phyloP scores from a whole-genome alignment of 2,888 invertebrate species.

The Auanema sp. region DNA sequence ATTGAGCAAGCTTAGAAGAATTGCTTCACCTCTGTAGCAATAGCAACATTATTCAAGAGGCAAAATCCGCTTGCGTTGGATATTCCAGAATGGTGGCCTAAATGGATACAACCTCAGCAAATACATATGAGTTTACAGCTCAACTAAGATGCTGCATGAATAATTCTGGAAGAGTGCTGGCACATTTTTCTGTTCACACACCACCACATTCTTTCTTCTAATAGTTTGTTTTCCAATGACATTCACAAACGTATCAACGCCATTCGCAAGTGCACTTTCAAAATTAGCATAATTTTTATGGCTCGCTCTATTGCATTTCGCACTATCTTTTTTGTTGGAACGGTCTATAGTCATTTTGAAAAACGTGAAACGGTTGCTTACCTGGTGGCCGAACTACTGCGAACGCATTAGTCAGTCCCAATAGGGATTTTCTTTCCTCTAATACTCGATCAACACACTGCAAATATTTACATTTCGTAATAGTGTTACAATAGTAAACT shows the following conservation, averaged over 20 bases:
- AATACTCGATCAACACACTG: slow-evolving; percentile 21
- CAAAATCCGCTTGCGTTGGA: slow-evolving; percentile 81
- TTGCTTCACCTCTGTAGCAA: slow-evolving; percentile 75
- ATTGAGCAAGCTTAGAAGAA: background rate
- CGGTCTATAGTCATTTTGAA: too few relatives aligned
- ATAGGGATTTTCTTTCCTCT: background rate
- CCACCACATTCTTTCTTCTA: too few relatives aligned
- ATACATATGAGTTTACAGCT: background rate
- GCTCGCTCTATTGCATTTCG: too few relatives aligned
- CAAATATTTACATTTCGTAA: slow-evolving; percentile 6
- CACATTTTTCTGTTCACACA: too few relatives aligned
- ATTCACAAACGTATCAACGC: too few relatives aligned
- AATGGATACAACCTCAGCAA: background rate
- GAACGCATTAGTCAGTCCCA: slow-evolving; percentile 34
- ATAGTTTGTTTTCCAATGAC: too few relatives aligned
- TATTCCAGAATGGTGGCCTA: slow-evolving; percentile 81
- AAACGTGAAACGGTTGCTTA: slow-evolving; percentile 1
- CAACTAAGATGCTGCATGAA: background rate
- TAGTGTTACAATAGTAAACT: too few relatives aligned
- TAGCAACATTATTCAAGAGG: slow-evolving; percentile 95
- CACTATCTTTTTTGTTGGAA: too few relatives aligned
- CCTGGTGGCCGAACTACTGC: slow-evolving; percentile 50
- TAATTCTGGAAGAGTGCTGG: too few relatives aligned
- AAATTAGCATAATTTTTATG: too few relatives aligned
- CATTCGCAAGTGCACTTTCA: too few relatives aligned